Percentiles rank a stretch among this genome's conserved stretches.
Conservation (phyloP, 2,113 vertebrate species). For the Motacilla alba region DNA sequence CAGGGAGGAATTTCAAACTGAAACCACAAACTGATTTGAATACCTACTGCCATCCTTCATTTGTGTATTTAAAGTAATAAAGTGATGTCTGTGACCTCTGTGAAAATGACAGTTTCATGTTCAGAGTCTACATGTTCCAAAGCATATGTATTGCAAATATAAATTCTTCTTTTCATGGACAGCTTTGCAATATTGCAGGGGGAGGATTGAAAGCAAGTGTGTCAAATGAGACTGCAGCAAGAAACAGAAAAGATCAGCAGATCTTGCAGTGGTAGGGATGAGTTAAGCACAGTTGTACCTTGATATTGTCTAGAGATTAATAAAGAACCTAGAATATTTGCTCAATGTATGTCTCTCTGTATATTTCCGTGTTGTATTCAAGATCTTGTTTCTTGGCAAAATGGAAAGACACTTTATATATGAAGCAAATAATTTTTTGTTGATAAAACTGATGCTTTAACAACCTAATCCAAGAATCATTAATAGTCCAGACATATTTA, state of each 20-base stretch:
- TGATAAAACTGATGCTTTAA: background rate
- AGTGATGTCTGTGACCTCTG: background rate
- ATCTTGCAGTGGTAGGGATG: background rate
- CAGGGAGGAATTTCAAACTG: background rate
- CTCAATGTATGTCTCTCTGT: background rate
- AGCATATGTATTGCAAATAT: background rate
- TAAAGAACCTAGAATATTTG: background rate
- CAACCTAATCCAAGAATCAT: background rate
- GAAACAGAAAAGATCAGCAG: background rate
- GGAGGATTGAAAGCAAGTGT: background rate
- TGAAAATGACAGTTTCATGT: background rate
- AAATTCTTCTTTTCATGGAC: background rate
- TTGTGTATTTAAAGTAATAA: background rate
- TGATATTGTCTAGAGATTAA: background rate
- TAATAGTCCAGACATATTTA: background rate
- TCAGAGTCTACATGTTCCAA: background rate
- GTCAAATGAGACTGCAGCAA: background rate
- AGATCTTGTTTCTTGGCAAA: background rate
- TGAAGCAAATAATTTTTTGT: background rate
- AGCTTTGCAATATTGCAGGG: background rate
- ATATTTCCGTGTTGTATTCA: background rate
- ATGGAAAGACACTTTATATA: background rate
- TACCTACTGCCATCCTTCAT: background rate
- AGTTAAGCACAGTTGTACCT: background rate
- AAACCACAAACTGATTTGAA: background rate